Evolutionary conservation across 2,113 vertebrate species (phyloP).

Genomic region (Pelecanus crispus): DNA sequence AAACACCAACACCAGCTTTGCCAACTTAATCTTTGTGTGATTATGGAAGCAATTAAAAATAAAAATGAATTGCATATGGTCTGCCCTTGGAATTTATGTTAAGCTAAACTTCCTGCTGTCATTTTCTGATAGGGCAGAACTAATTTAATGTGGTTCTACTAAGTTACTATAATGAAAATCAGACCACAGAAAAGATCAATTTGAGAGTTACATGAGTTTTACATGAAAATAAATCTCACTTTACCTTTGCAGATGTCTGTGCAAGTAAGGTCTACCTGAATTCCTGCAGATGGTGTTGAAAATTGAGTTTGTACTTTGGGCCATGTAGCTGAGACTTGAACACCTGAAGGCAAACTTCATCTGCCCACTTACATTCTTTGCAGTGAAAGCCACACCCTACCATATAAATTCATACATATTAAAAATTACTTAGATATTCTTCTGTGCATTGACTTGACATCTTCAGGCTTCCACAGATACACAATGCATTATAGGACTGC

Average conservation of each 20-base stretch:
- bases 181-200: not conserved
- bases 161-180: not conserved
- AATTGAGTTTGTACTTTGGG: not conserved
- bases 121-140: not conserved
- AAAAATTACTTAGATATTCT: not conserved
- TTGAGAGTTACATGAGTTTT: not conserved
- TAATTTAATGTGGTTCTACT: not conserved
- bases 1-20: constrained; percentile 1
- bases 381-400: not conserved
- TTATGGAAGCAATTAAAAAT: constrained; percentile 20
- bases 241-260: not conserved
- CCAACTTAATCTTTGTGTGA: constrained; percentile 10
- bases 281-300: not conserved
- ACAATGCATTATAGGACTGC: not conserved
- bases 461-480: not conserved
- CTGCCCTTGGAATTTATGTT: not conserved
- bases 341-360: not conserved
- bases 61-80: constrained; percentile 10
- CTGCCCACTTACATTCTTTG: not conserved
- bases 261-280: not conserved
- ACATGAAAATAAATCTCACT: not conserved
- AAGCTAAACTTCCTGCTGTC: not conserved
- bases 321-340: not conserved
- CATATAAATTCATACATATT: not conserved
- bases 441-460: not conserved